Percentiles rank a stretch among this genome's conserved stretches.
phyloP scores from a whole-genome alignment of 2,113 vertebrate species.

The Apus apus region DNA sequence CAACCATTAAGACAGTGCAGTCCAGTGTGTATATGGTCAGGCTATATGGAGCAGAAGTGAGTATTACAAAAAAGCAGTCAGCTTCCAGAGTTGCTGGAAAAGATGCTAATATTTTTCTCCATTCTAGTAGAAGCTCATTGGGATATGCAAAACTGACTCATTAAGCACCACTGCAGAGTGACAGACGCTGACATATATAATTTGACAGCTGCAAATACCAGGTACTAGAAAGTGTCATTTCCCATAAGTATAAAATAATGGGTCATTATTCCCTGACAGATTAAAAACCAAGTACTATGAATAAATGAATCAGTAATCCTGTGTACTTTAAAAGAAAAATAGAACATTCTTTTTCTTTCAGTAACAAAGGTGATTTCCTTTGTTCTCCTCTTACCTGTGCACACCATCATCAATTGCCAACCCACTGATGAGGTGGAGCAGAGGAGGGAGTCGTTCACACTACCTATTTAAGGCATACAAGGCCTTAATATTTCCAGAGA shows the following conservation, averaged over 20 bases:
- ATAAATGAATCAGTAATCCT: constrained; percentile 59
- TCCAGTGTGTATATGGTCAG: background rate
- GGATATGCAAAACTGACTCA: constrained; percentile 48
- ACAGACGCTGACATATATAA: constrained; percentile 56
- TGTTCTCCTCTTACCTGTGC: constrained; percentile 46
- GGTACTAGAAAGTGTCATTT: constrained; percentile 68
- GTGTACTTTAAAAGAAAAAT: constrained; percentile 46
- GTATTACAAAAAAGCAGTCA: background rate
- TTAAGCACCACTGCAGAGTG: constrained; percentile 31
- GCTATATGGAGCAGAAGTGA: background rate
- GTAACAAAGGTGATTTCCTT: constrained; percentile 57
- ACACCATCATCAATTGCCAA: background rate
- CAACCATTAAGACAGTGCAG: background rate
- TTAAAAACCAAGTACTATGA: constrained; percentile 61
- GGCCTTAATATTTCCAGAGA: background rate
- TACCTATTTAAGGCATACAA: background rate
- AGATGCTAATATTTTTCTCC: constrained; percentile 50
- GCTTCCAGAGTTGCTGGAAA: background rate
- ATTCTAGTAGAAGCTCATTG: constrained; percentile 2
- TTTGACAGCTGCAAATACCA: constrained; percentile 65
- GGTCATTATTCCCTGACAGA: constrained; percentile 65
- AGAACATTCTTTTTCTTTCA: constrained; percentile 45
- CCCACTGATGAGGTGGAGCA: background rate
- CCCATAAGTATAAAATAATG: constrained; percentile 71
- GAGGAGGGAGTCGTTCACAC: background rate